phyloP scores from a whole-genome alignment of 2,888 invertebrate genomes.

The Epirrita christyi region DNA sequence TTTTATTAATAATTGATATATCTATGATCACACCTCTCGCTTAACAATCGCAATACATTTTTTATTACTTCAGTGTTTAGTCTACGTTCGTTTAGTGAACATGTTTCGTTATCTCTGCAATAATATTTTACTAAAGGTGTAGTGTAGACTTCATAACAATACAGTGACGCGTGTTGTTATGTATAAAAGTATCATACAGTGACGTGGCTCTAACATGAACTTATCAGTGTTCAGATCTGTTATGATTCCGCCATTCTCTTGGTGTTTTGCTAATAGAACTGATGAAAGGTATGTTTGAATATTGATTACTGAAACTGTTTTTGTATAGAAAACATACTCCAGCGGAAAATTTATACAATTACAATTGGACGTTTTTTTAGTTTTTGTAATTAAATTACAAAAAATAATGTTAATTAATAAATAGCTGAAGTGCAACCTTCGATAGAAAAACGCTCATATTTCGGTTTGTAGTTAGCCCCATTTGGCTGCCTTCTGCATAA shows the following conservation, averaged over 20 bases:
- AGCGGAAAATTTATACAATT: too few relatives aligned
- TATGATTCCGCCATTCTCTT: conserved; percentile 66
- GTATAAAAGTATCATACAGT: not conserved
- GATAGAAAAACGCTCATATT: too few relatives aligned
- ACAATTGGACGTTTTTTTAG: too few relatives aligned
- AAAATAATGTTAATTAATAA: too few relatives aligned
- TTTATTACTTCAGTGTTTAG: conserved; percentile 4
- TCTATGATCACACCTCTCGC: conserved; percentile 3
- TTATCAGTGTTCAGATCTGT: conserved; percentile 46
- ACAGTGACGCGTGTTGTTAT: not conserved
- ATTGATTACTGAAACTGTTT: too few relatives aligned
- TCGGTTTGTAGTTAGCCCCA: too few relatives aligned
- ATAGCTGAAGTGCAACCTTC: too few relatives aligned
- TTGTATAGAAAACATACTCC: too few relatives aligned
- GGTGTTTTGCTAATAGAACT: conserved; percentile 62
- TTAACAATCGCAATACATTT: not conserved
- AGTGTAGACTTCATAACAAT: not conserved
- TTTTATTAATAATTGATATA: too few relatives aligned
- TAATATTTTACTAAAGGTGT: not conserved
- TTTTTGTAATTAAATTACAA: too few relatives aligned
- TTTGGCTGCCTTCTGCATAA: too few relatives aligned
- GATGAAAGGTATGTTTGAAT: conserved; percentile 52
- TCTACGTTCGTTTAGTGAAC: not conserved
- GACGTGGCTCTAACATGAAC: conserved; percentile 42
- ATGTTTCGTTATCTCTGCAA: conserved; percentile 1